Base-by-base conservation (phyloP, 2,888 invertebrate genomes). In the Micropterix aruncella region DNA sequence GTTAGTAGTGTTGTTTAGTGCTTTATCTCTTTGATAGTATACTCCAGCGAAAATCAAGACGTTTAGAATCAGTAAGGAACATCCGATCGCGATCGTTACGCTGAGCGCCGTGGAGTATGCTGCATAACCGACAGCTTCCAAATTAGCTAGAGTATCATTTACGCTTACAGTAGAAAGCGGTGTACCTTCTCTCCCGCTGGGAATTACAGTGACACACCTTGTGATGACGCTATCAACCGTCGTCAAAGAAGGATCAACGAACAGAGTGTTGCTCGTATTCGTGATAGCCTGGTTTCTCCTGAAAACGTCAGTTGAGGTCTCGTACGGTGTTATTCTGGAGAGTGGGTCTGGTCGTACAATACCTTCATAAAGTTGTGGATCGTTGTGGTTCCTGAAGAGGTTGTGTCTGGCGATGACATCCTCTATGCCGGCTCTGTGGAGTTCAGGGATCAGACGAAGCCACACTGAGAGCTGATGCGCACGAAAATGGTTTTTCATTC, bases 401-500 rank as follows among this genome's bases (percentile, higher is more conserved):
- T 94, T 93, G 67, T 92, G 90, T 40, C 85, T 73, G 1, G 85
- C 82, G 38, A 86, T 84, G 5, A 87, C 88, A 61, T 89, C 89
- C 56, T 88, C 89, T 87, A 89, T 89, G 2, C 89, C 89, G 1
- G 87, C 83, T 44, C 88, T 73, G 60, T 90, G 89, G 0, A 90
- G 73, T 61, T 94, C 93, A 0, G 95, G 95, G 40, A 96, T 87
- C 4, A 95, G 75, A 3, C 94, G 83, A 5, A 94, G 66, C 96
- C 96, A 96, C 39, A 95, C 89, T 40, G 94, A 93, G 42, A 95
- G 74, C 60, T 94, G 92, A 64, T 94, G 93, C 2, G 94, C 92
- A 41, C 94, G 77, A 67, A 90, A 95, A 68, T 94, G 94, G 61
- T 92, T 91, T 60, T 89, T 90, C 66, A 91, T 78, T 48, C 85